Percentiles rank a stretch among this genome's conserved stretches.
Conservation (phyloP, 2,113 vertebrate genomes). For the Perca schrenkii region DNA sequence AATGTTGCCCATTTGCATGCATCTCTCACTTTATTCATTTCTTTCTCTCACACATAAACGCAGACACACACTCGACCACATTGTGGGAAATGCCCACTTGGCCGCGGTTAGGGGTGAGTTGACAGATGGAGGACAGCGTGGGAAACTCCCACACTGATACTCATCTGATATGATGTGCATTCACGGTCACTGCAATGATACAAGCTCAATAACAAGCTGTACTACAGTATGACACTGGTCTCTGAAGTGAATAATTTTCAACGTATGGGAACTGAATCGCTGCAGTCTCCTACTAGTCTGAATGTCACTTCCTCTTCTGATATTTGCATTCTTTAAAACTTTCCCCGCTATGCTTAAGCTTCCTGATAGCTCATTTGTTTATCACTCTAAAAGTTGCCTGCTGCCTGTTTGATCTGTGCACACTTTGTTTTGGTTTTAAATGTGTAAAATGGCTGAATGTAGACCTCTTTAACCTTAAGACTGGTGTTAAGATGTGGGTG, state of each 20-base stretch:
- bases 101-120: not conserved
- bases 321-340: not conserved
- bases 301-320: conserved; percentile 37
- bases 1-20: conserved; percentile 5
- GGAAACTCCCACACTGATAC: conserved; percentile 47
- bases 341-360: not conserved
- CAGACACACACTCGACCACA: not conserved
- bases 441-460: not conserved
- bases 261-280: not conserved
- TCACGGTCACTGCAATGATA: conserved; percentile 12
- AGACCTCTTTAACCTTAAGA: no score
- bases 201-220: not conserved
- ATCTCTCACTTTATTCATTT: conserved; percentile 9
- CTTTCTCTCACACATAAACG: conserved; percentile 5
- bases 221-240: not conserved
- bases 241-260: not conserved
- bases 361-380: conserved; percentile 12
- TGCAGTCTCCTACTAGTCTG: not conserved
- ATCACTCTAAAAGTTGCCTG: not conserved
- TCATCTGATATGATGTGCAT: conserved; percentile 26
- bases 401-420: not conserved
- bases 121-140: conserved; percentile 42
- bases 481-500: no score
- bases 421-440: not conserved
- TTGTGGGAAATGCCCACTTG: conserved; percentile 57